phyloP scores from a whole-genome alignment of 1,140 invertebrate genomes.

The Ladona fulva region DNA sequence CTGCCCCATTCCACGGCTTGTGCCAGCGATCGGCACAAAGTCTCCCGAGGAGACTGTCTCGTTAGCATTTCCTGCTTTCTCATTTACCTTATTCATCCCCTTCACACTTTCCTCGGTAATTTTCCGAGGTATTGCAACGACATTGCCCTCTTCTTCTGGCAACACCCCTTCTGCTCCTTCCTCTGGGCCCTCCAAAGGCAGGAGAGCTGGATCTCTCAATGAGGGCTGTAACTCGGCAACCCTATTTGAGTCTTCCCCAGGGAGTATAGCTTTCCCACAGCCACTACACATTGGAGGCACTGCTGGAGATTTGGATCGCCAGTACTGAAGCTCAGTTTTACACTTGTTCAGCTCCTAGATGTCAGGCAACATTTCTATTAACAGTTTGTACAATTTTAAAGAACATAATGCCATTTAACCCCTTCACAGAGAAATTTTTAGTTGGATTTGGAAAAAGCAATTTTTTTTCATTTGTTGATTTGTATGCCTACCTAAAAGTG shows the following conservation, averaged over 20 bases:
- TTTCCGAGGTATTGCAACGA: background rate
- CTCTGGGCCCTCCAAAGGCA: background rate
- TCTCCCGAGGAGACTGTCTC: background rate
- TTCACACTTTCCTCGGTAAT: background rate
- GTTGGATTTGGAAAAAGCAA: too few relatives aligned
- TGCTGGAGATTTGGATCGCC: slow-evolving; percentile 75
- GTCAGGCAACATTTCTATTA: too few relatives aligned
- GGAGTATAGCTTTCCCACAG: slow-evolving; percentile 32
- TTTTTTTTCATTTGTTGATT: too few relatives aligned
- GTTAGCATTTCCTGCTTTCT: background rate
- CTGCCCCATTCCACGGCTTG: background rate
- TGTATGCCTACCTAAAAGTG: too few relatives aligned
- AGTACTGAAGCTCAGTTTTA: slow-evolving; percentile 81
- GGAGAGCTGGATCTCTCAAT: background rate
- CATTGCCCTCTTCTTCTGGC: background rate
- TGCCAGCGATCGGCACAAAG: background rate
- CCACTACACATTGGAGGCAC: slow-evolving; percentile 45
- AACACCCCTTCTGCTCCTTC: background rate
- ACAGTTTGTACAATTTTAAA: too few relatives aligned
- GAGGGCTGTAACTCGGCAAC: background rate
- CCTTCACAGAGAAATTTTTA: too few relatives aligned
- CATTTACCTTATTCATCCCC: background rate
- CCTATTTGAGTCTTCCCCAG: background rate
- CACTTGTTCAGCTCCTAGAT: slow-evolving; percentile 74
- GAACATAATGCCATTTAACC: too few relatives aligned